A percentile compares a stretch with the other conserved stretches of the same genome.
Conservation (phyloP, 2,797 vertebrate genomes). For the Nothura maculosa region DNA sequence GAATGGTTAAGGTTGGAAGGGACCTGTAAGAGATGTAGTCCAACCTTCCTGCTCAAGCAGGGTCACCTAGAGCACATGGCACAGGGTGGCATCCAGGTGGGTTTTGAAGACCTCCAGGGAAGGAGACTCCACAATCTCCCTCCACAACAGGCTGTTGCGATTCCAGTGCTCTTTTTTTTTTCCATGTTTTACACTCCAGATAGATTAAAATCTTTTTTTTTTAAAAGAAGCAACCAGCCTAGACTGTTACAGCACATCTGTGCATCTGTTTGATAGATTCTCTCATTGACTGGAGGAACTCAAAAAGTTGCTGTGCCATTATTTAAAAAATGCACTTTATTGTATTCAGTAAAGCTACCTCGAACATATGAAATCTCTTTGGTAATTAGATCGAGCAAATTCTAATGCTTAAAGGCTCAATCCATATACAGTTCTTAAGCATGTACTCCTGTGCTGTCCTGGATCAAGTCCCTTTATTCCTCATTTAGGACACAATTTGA, state of each 20-base stretch:
- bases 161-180: too few species aligned
- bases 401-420: neutral
- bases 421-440: neutral
- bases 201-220: too few species aligned
- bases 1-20: too few species aligned
- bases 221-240: neutral
- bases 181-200: neutral
- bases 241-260: neutral
- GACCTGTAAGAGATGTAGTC: too few species aligned
- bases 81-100: too few species aligned
- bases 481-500: constrained; percentile 37
- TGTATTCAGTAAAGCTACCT: neutral
- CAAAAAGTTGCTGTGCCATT: neutral
- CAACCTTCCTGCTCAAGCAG: too few species aligned
- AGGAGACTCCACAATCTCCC: too few species aligned
- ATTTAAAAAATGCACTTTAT: constrained; percentile 18
- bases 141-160: too few species aligned
- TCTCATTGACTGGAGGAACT: neutral
- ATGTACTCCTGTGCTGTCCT: neutral
- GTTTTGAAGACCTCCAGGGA: too few species aligned
- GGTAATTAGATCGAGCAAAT: constrained; percentile 15
- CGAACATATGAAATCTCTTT: constrained; percentile 6
- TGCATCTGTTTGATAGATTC: neutral
- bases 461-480: constrained; percentile 33
- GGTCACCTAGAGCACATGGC: too few species aligned